Evolutionary conservation across 2,113 vertebrate genomes (phyloP).

Genomic region (Alaudala cheleensis): DNA sequence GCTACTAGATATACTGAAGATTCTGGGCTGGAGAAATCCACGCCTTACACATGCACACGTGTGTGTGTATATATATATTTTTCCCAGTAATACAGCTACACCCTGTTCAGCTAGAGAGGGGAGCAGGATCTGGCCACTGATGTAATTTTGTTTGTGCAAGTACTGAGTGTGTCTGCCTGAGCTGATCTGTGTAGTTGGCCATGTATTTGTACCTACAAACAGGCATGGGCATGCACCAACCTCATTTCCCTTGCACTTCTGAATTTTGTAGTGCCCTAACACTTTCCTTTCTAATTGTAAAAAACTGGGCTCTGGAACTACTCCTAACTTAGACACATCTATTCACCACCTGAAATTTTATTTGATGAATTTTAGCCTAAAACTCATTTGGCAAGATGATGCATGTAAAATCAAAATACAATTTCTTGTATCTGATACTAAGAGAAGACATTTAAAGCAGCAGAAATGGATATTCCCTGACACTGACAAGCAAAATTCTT

Average conservation of each 20-base stretch:
- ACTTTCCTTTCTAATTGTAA: not conserved
- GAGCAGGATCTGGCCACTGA: not conserved
- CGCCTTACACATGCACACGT: too few species aligned
- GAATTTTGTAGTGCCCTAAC: not conserved
- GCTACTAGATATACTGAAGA: not conserved
- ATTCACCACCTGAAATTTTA: not conserved
- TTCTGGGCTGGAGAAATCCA: not conserved
- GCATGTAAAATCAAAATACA: not conserved
- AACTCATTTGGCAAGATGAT: not conserved
- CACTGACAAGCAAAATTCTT: not conserved
- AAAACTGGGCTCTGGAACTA: not conserved
- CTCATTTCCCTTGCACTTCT: not conserved
- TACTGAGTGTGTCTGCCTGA: not conserved
- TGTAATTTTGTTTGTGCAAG: not conserved
- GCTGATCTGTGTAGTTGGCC: not conserved
- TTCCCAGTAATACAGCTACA: not conserved
- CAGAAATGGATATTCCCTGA: not conserved
- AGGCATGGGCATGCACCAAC: not conserved
- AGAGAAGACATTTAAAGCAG: not conserved
- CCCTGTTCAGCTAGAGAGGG: not conserved
- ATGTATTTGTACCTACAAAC: not conserved
- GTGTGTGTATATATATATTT: rapidly evolving
- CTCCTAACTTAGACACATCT: not conserved
- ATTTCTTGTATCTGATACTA: not conserved
- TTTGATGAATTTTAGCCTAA: not conserved